Evolutionary conservation across 1,140 invertebrate genomes (phyloP).

Genomic region (Nylanderia fulva): DNA sequence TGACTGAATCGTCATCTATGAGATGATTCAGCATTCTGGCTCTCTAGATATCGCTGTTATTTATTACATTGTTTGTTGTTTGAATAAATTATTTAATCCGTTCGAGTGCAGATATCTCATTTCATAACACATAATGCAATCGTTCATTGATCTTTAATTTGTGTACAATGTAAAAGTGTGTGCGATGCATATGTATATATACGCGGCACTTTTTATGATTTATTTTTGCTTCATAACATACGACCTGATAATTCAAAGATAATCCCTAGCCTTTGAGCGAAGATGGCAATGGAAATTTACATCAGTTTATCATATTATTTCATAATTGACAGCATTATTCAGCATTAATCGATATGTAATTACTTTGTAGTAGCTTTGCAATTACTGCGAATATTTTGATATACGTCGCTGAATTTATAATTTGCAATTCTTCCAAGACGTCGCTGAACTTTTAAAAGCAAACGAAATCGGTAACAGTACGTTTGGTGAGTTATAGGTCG

Average conservation of each 20-base stretch:
- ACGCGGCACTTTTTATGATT: not conserved
- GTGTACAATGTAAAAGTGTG: not conserved
- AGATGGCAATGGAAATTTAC: constrained; percentile 13
- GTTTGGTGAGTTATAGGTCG: not conserved
- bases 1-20: not conserved
- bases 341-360: not conserved
- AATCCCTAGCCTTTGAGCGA: not conserved
- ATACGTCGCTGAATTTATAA: not conserved
- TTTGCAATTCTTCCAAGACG: no score
- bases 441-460: no score
- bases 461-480: not conserved
- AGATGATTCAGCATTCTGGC: not conserved
- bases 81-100: constrained; percentile 45
- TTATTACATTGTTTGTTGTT: constrained; percentile 24
- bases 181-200: not conserved
- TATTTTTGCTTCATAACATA: constrained; percentile 17
- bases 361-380: not conserved
- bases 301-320: not conserved
- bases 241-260: constrained; percentile 3
- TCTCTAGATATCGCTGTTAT: not conserved
- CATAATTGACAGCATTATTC: not conserved
- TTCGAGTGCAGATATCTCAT: not conserved
- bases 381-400: not conserved
- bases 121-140: not conserved
- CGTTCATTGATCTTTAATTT: not conserved